These are phyloP conservation scores for Glyphotaelius pellucidus DNA, from an alignment of 2,888 invertebrate genomes.

Conservation along the genomic window DNA sequence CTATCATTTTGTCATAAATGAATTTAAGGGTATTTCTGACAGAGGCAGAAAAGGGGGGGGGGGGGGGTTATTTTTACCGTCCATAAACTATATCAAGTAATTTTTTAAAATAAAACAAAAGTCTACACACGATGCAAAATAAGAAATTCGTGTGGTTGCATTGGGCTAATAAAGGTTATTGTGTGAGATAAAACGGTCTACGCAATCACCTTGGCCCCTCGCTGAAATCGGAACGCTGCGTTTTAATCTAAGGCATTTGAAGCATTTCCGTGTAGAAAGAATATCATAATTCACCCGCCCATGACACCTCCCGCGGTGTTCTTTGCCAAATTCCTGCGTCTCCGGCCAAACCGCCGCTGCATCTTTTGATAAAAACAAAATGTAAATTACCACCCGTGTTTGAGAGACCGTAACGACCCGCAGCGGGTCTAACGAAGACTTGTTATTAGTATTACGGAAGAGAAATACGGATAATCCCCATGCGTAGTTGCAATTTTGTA, in stretches of 20 bases:
- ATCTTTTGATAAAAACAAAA: conserved; percentile 14
- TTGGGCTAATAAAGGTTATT: background rate
- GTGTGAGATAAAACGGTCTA: background rate
- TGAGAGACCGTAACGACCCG: conserved; percentile 26
- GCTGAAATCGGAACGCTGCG: background rate
- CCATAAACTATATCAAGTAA: too few relatives aligned
- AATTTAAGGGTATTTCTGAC: too few relatives aligned
- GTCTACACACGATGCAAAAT: too few relatives aligned
- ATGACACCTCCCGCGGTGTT: conserved; percentile 22
- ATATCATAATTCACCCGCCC: background rate
- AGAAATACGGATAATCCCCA: background rate
- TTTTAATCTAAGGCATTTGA: background rate
- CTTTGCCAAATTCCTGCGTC: conserved; percentile 19
- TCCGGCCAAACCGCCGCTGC: background rate
- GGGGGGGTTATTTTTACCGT: too few relatives aligned
- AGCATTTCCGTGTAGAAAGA: conserved; percentile 7
- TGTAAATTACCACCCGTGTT: conserved; percentile 14
- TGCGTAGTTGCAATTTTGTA: background rate
- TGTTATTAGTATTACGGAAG: background rate
- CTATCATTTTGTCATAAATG: too few relatives aligned
- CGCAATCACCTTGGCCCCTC: background rate
- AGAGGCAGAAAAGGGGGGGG: too few relatives aligned
- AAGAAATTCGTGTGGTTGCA: background rate
- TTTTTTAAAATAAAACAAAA: too few relatives aligned
- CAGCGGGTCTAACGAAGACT: background rate